Evolutionary conservation across 2,113 vertebrate genomes (phyloP).

Genomic region (Rhipidura dahli): DNA sequence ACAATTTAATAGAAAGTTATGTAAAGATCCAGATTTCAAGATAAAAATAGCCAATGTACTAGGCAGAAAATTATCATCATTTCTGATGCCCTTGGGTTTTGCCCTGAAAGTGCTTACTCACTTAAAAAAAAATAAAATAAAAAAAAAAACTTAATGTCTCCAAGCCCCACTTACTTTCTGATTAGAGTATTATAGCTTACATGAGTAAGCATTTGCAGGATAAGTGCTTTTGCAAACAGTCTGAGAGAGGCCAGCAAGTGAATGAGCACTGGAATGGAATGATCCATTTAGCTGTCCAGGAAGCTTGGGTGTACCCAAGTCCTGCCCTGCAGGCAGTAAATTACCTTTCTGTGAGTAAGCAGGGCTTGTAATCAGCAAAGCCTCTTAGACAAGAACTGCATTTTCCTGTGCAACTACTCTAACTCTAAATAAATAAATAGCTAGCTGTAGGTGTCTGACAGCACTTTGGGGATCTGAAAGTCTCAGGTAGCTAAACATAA

Average conservation of each 20-base stretch:
- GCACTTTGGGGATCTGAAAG: neutral
- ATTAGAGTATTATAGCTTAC: conserved; percentile 40
- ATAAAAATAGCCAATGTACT: conserved; percentile 27
- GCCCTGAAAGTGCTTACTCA: conserved; percentile 32
- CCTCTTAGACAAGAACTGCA: neutral
- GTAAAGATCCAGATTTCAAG: conserved; percentile 34
- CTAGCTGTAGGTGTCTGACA: neutral
- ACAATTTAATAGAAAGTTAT: conserved; percentile 41
- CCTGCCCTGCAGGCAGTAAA: conserved; percentile 5
- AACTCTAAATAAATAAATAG: neutral
- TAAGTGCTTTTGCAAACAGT: conserved; percentile 31
- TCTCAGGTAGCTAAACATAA: neutral
- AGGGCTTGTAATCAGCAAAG: neutral
- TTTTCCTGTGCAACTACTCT: neutral
- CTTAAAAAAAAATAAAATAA: neutral
- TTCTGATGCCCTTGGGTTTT: conserved; percentile 42
- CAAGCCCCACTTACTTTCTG: conserved; percentile 18
- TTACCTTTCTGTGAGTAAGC: conserved; percentile 24
- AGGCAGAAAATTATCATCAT: neutral
- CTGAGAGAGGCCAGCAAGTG: neutral
- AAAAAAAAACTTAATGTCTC: neutral
- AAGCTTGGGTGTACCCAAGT: neutral
- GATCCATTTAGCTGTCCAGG: conserved; percentile 32
- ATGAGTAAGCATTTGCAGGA: conserved; percentile 39
- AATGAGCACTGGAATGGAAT: conserved; percentile 23